Evolutionary conservation across 2,888 invertebrate species (phyloP), one percentile per base, ranked within the genome.

Genomic region (Tenthredo scrophulariae): DNA sequence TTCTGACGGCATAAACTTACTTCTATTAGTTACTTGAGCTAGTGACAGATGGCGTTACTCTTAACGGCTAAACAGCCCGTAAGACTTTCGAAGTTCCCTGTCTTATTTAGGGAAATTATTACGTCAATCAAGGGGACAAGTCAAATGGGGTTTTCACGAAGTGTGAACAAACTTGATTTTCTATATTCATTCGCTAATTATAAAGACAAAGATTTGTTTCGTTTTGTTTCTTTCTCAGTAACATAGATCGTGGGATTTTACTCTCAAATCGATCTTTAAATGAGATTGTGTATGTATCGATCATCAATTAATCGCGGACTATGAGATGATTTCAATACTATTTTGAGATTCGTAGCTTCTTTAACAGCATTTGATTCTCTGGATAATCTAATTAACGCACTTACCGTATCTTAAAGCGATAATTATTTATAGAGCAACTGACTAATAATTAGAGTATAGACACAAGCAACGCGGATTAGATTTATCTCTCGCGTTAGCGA

Each of bases 41-140:
- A 43, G 43, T 43, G 40, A n/a, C 72, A 74, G 72, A 43, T 74
- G 72, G 43, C 72, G 72, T 43, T 13, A 70, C 70, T 70, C 18
- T 43, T 1, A 43, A 43, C 22, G 67, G 18, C 67, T 10, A 3
- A 67, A 33, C 33, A 26, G 18, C 67, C 4, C 29, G 33, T 33
- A 67, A 26, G 29, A 33, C 33, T 67, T 67, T 33, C 5, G 18
- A 67, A 67, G 18, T 18, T 67, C 33, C 33, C 33, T 18, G 67
- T 33, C 67, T 67, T 13, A 67, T 67, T 29, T 67, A 15, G 33
- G 33, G 7, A 67, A 33, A 67, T 67, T 67, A 33, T 33, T 6
- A 33, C 67, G 67, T 67, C 33, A 33, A 67, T 67, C 29, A 67
- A 18, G 33, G 67, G 33, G 22, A 26, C n/a, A 62, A 26, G 7